Conservation (phyloP, 1,140 invertebrate genomes). For the Campoletis sonorensis region DNA sequence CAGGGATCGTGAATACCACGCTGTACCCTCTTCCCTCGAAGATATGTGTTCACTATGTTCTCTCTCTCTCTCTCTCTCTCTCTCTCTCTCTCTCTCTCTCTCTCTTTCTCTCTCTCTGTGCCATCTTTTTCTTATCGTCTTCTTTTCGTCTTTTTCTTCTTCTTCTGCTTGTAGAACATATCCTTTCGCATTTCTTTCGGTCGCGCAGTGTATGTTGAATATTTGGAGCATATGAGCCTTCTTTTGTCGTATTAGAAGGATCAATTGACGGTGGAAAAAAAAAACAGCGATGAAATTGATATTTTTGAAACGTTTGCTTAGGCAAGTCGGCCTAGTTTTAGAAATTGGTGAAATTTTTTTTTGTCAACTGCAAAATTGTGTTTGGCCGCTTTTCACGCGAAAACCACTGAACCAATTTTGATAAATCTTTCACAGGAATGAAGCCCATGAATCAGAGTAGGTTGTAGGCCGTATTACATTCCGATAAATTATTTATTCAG, state of each 20-base stretch:
- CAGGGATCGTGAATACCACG: conserved; percentile 59
- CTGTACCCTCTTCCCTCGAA: conserved; percentile 1
- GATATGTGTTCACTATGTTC: conserved; percentile 27
- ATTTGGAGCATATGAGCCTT: background rate
- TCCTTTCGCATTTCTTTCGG: too few species aligned
- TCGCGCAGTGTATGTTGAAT: conserved; percentile 3
- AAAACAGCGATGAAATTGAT: conserved; percentile 46
- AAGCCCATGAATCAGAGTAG: too few species aligned
- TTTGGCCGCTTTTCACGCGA: too few species aligned
- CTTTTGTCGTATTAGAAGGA: background rate
- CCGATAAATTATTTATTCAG: too few species aligned
- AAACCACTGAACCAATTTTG: too few species aligned
- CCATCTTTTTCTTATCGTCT: background rate
- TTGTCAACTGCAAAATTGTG: too few species aligned
- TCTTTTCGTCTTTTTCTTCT: background rate
- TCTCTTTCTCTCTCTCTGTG: too few species aligned
- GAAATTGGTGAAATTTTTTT: too few species aligned
- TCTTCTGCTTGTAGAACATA: background rate
- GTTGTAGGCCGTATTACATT: too few species aligned
- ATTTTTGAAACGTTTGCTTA: too few species aligned
- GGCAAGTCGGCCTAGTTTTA: too few species aligned
- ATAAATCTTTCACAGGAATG: too few species aligned
- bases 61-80: background rate
- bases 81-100: background rate
- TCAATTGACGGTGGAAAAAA: conserved; percentile 39